Evolutionary conservation across 2,888 invertebrate species (phyloP).

Genomic region (Drosophila niveifrons): DNA sequence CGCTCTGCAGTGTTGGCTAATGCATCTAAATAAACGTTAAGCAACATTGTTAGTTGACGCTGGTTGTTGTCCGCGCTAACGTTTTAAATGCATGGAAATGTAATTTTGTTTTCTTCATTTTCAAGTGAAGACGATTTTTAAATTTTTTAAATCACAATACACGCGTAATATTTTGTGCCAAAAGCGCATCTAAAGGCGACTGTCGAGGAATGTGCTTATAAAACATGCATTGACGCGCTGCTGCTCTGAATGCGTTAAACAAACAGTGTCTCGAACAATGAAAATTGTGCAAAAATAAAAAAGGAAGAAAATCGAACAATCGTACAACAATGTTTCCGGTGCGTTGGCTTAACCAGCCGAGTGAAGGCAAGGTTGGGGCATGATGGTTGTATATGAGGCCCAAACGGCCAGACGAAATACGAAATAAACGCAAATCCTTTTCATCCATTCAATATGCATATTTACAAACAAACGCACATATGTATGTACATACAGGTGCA

Average conservation of each 20-base stretch:
- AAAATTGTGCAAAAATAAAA: constrained; percentile 7
- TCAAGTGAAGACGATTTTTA: too few relatives aligned
- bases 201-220: constrained; percentile 38
- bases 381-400: constrained; percentile 10
- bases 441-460: constrained; percentile 73
- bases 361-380: background rate
- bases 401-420: constrained; percentile 53
- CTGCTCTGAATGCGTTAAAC: constrained; percentile 38
- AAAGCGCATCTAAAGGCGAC: constrained; percentile 23
- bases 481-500: constrained; percentile 12
- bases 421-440: constrained; percentile 71
- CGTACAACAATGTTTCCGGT: constrained; percentile 59
- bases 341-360: constrained; percentile 46
- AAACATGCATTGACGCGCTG: constrained; percentile 42
- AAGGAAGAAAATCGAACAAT: constrained; percentile 27
- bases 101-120: background rate
- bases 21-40: background rate
- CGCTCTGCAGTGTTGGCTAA: constrained; percentile 26
- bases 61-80: constrained; percentile 42
- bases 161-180: constrained; percentile 24
- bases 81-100: constrained; percentile 10
- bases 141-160: constrained; percentile 3
- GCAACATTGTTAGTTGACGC: constrained; percentile 2
- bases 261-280: constrained; percentile 57
- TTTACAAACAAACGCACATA: constrained; percentile 10